Evolutionary conservation across 1,140 invertebrate species (phyloP).

Genomic region (Sinella curviseta): DNA sequence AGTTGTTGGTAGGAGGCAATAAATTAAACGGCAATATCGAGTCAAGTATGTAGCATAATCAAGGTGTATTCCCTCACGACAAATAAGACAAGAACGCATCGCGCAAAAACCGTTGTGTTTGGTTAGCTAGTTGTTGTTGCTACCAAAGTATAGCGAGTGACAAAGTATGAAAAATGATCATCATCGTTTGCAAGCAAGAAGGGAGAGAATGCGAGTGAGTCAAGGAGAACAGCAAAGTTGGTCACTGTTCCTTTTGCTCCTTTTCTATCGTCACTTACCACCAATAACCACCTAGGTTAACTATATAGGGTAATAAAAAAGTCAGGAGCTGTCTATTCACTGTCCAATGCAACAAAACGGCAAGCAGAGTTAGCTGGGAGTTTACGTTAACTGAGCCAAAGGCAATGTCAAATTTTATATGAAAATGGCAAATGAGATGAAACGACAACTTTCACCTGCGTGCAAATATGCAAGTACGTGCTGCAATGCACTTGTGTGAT

Average conservation of each 20-base stretch:
- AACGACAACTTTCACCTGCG: not conserved
- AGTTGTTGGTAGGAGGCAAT: not conserved
- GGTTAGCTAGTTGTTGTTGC: no score
- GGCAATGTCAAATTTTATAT: not conserved
- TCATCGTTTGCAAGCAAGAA: no score
- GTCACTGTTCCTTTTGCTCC: not conserved
- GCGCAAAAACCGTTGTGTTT: not conserved
- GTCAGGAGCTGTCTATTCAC: no score
- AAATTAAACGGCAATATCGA: not conserved
- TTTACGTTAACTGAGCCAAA: not conserved
- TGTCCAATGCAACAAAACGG: no score
- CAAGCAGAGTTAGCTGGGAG: not conserved
- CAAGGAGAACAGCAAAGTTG: not conserved
- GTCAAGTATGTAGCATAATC: not conserved
- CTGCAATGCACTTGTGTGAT: not conserved
- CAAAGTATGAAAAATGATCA: no score
- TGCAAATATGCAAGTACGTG: not conserved
- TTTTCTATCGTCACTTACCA: not conserved
- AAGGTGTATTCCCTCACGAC: not conserved
- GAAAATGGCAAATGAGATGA: not conserved
- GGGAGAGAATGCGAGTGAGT: no score
- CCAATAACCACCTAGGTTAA: not conserved
- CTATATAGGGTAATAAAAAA: slow-evolving; percentile 3
- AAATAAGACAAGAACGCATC: not conserved
- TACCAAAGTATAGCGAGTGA: no score